Evolutionary conservation across 2,888 invertebrate genomes (phyloP).

Genomic region (Mesorhabditis belari): DNA sequence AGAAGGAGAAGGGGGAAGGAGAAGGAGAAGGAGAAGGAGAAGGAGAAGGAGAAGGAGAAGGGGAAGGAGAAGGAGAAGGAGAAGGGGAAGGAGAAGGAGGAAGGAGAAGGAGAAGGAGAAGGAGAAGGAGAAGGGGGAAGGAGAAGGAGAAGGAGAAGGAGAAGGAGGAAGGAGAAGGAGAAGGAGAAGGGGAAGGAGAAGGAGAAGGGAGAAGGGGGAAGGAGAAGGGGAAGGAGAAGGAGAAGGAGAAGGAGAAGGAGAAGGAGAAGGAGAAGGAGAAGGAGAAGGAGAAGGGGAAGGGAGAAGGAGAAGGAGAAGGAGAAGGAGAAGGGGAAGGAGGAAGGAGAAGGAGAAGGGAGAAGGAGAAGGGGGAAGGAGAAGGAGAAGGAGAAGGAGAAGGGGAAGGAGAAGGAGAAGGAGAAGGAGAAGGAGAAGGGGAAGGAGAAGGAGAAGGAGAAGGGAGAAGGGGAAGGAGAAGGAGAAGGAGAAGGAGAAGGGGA

Average conservation of each 20-base stretch:
- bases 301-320: neutral
- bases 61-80: neutral
- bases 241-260: neutral
- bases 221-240: neutral
- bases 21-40: neutral
- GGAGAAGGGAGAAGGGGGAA: slow-evolving; percentile 2
- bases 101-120: neutral
- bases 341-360: neutral
- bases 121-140: neutral
- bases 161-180: neutral
- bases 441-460: neutral
- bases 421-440: neutral
- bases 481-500: neutral
- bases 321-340: neutral
- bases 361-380: neutral
- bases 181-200: neutral
- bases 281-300: slow-evolving; percentile 1
- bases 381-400: slow-evolving; percentile 1
- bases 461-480: neutral
- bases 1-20: neutral
- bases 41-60: neutral
- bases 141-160: neutral
- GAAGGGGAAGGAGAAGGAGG: slow-evolving; percentile 1
- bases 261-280: slow-evolving; percentile 1
- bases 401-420: slow-evolving; percentile 1